phyloP scores from a whole-genome alignment of 2,113 vertebrate species.

The Hirundichthys speculiger region DNA sequence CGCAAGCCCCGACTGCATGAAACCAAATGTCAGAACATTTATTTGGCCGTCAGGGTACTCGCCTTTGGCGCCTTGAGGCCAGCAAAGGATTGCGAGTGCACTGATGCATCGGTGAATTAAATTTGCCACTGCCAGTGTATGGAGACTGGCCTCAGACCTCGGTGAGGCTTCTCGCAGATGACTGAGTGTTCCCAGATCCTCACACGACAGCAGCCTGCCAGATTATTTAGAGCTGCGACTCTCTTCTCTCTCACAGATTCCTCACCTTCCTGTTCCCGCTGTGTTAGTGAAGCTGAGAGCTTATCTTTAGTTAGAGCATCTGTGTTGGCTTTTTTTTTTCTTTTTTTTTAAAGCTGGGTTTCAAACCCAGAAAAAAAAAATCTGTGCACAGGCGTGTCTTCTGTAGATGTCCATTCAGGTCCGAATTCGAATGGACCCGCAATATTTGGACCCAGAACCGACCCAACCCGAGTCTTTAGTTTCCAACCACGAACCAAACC shows the following conservation, averaged over 20 bases:
- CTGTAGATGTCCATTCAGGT: no score
- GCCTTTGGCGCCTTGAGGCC: conserved; percentile 8
- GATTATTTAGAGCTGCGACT: conserved; percentile 3
- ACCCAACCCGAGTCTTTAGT: no score
- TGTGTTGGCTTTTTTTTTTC: no score
- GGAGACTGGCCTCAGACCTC: conserved; percentile 5
- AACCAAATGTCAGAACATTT: no score
- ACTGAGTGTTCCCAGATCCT: conserved; percentile 21
- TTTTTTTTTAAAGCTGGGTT: no score
- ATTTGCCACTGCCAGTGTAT: conserved; percentile 29
- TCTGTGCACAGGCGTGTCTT: no score
- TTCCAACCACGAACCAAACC: no score
- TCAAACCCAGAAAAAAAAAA: no score
- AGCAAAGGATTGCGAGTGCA: conserved; percentile 2
- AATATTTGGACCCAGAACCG: no score
- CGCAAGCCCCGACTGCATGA: no score
- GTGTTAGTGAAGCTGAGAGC: background rate
- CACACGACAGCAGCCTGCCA: conserved; percentile 6
- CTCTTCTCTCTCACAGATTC: background rate
- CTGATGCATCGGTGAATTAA: conserved; percentile 35
- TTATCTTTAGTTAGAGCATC: background rate
- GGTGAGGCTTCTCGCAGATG: conserved; percentile 32
- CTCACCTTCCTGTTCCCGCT: background rate
- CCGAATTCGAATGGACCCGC: no score
- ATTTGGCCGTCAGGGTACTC: background rate